phyloP scores from a whole-genome alignment of 2,888 invertebrate genomes.

The Kuschelorhynchus macadamiae region DNA sequence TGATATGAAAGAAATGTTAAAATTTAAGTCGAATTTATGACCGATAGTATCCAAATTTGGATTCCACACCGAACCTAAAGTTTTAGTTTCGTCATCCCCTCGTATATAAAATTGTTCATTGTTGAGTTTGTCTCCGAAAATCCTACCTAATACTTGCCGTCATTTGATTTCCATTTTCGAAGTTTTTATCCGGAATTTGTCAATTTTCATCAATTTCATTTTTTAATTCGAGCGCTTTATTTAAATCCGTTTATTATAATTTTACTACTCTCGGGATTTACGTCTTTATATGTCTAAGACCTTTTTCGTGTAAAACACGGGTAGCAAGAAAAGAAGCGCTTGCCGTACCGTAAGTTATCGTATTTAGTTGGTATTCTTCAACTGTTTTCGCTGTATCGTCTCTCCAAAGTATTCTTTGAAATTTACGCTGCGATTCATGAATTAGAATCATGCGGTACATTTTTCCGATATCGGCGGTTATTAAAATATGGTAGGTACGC shows the following conservation, averaged over 20 bases:
- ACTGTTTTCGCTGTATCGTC: conserved; percentile 17
- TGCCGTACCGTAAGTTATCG: conserved; percentile 42
- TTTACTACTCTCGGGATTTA: no score
- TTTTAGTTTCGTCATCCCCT: conserved; percentile 14
- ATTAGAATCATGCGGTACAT: conserved; percentile 53
- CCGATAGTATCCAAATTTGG: conserved; percentile 4
- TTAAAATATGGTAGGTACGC: conserved; percentile 43
- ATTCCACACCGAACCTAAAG: conserved; percentile 27
- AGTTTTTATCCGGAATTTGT: conserved; percentile 10
- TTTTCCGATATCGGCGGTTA: conserved; percentile 54
- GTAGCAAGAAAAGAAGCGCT: conserved; percentile 43
- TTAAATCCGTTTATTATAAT: background rate
- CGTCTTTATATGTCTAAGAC: conserved; percentile 13
- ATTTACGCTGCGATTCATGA: conserved; percentile 36
- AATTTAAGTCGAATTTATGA: conserved; percentile 18
- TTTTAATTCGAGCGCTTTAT: background rate
- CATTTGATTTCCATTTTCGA: conserved; percentile 27
- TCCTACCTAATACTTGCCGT: background rate
- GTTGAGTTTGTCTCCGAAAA: background rate
- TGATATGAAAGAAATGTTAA: background rate
- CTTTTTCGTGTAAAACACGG: conserved; percentile 31
- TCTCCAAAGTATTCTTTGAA: conserved; percentile 52
- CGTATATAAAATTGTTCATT: conserved; percentile 4
- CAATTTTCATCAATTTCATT: conserved; percentile 6
- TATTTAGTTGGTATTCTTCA: conserved; percentile 39